Conservation (phyloP, 2,888 invertebrate species). For the Netelia fuscicornis region DNA sequence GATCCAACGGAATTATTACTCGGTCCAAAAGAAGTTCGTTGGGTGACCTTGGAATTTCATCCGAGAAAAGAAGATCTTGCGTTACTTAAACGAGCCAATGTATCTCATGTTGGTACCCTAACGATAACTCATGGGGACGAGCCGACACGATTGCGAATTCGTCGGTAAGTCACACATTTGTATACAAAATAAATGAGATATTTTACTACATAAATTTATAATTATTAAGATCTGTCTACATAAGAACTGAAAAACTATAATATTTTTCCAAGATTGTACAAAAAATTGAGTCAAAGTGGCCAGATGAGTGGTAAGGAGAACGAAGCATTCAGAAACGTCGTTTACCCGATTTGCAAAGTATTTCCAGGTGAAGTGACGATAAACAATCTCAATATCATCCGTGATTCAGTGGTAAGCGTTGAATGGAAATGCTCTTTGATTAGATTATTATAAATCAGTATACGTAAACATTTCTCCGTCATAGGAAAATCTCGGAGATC, state of each 20-base stretch:
- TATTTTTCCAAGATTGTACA: conserved; percentile 76
- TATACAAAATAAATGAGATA: conserved; percentile 3
- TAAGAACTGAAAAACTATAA: neutral
- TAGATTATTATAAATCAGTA: conserved; percentile 1
- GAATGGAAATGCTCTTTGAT: neutral
- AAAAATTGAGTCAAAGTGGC: conserved; percentile 79
- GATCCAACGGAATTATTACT: conserved; percentile 85
- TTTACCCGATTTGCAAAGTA: conserved; percentile 79
- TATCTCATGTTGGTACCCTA: conserved; percentile 85
- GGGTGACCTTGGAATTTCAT: conserved; percentile 84
- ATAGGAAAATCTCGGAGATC: conserved; percentile 80
- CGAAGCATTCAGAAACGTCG: conserved; percentile 78
- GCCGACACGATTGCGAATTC: conserved; percentile 84
- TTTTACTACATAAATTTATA: too few species aligned
- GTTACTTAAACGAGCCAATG: conserved; percentile 80
- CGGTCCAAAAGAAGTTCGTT: conserved; percentile 82
- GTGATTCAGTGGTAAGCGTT: conserved; percentile 79
- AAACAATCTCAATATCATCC: conserved; percentile 78
- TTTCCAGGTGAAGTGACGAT: conserved; percentile 80
- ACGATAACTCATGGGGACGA: conserved; percentile 86
- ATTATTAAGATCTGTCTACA: too few species aligned
- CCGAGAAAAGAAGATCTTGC: conserved; percentile 85
- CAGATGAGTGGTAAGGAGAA: conserved; percentile 77
- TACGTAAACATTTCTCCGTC: conserved; percentile 27
- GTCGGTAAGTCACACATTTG: conserved; percentile 74